These are phyloP conservation scores for Asarcornis scutulata DNA, from an alignment of 2,113 vertebrate genomes.

Conservation along the genomic window DNA sequence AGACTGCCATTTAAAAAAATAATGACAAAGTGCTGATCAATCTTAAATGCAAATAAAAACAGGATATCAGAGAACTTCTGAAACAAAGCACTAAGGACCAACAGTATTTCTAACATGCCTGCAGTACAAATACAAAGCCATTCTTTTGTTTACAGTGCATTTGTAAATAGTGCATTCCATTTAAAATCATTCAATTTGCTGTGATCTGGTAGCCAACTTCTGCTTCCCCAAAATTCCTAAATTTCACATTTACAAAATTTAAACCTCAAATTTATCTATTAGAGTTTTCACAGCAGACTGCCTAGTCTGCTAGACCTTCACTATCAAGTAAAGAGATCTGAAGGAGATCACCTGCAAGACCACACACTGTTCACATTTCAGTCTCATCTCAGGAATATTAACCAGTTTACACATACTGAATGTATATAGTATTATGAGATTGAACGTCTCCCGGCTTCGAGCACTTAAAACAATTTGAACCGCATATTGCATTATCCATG, in stretches of 20 bases:
- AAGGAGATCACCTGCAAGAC: neutral
- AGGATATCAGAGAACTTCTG: neutral
- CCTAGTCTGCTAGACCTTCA: neutral
- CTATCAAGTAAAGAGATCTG: neutral
- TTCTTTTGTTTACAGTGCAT: neutral
- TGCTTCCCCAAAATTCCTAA: neutral
- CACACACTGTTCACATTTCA: neutral
- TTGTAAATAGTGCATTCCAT: fast-evolving
- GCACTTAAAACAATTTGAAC: neutral
- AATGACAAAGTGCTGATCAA: neutral
- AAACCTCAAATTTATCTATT: neutral
- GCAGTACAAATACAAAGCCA: neutral
- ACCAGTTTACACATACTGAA: neutral
- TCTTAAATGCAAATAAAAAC: neutral
- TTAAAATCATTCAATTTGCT: neutral
- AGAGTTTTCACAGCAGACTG: neutral
- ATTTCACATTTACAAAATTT: neutral
- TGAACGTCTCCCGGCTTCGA: neutral
- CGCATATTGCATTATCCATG: neutral
- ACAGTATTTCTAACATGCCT: neutral
- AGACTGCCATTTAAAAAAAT: neutral
- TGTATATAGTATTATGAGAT: neutral
- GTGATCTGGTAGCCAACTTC: neutral
- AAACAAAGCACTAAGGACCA: neutral
- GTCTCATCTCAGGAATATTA: neutral